phyloP scores from a whole-genome alignment of 2,113 vertebrate genomes.

The Myotis davidii region DNA sequence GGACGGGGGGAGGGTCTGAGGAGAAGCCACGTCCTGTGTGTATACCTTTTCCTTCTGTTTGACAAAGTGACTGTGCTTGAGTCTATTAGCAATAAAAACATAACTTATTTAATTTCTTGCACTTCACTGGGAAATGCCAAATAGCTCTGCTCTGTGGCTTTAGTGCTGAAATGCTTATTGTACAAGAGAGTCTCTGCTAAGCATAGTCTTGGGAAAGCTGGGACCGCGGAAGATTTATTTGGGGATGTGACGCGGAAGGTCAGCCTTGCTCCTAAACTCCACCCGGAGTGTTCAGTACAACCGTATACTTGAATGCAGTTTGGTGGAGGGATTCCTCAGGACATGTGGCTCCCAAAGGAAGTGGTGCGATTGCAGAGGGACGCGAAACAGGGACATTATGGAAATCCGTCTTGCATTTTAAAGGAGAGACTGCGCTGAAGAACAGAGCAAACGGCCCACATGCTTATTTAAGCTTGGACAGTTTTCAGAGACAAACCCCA shows the following conservation, averaged over 20 bases:
- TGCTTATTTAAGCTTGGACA: conserved; percentile 79
- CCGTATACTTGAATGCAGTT: conserved; percentile 85
- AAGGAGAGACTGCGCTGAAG: conserved; percentile 77
- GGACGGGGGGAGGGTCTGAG: neutral
- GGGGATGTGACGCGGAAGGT: conserved; percentile 68
- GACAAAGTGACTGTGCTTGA: conserved; percentile 81
- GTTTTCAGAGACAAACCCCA: conserved; percentile 83
- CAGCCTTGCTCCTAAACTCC: conserved; percentile 79
- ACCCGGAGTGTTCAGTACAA: conserved; percentile 82
- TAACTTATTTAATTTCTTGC: conserved; percentile 89
- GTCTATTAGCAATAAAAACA: conserved; percentile 85
- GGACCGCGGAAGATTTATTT: conserved; percentile 73
- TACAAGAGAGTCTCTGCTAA: conserved; percentile 77
- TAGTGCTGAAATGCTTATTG: conserved; percentile 83
- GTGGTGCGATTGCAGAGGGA: conserved; percentile 74
- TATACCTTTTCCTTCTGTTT: conserved; percentile 69
- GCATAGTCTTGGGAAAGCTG: conserved; percentile 62
- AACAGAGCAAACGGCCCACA: conserved; percentile 73
- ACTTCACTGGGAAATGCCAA: conserved; percentile 89
- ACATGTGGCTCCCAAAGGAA: conserved; percentile 74
- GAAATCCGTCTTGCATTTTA: conserved; percentile 68
- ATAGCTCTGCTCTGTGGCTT: conserved; percentile 86
- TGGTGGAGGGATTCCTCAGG: conserved; percentile 85
- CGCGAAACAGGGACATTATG: conserved; percentile 73
- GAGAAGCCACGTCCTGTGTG: conserved; percentile 53